These are phyloP conservation scores for Leptinotarsa texana DNA, from an alignment of 1,140 invertebrate species.

Conservation along the genomic window DNA sequence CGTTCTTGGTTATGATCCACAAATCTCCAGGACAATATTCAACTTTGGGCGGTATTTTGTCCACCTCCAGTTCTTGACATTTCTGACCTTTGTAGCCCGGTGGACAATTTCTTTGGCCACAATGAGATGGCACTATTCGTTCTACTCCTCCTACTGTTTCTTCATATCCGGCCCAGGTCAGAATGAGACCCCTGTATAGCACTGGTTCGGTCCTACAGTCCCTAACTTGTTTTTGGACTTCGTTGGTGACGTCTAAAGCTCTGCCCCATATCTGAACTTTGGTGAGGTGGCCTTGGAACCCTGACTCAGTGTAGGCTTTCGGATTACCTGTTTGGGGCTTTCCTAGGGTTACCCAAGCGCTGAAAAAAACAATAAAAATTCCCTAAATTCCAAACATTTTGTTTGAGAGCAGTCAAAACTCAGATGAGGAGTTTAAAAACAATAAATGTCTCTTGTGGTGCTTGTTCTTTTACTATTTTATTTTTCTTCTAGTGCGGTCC, in stretches of 20 bases:
- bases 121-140: constrained; percentile 86
- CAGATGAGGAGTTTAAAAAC: no score
- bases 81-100: constrained; percentile 82
- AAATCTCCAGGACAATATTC: constrained; percentile 91
- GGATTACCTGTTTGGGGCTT: constrained; percentile 77
- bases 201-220: constrained; percentile 91
- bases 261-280: constrained; percentile 94
- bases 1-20: constrained; percentile 91
- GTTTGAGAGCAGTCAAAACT: no score
- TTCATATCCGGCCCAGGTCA: constrained; percentile 94
- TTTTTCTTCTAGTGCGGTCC: no score
- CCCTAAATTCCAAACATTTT: no score
- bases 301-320: constrained; percentile 78
- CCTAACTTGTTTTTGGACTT: constrained; percentile 90
- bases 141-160: constrained; percentile 87
- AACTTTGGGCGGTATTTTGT: constrained; percentile 75
- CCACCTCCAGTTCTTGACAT: constrained; percentile 79
- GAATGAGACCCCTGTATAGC: constrained; percentile 79
- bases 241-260: constrained; percentile 85
- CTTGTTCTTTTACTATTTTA: no score
- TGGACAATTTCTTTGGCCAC: constrained; percentile 84
- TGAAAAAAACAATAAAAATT: constrained; percentile 54
- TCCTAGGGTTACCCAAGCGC: constrained; percentile 90
- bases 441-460: no score
- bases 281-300: constrained; percentile 93